Evolutionary conservation across 1,140 invertebrate species (phyloP), one percentile per base, ranked within the genome.

Genomic region (Papilio polyxenes): DNA sequence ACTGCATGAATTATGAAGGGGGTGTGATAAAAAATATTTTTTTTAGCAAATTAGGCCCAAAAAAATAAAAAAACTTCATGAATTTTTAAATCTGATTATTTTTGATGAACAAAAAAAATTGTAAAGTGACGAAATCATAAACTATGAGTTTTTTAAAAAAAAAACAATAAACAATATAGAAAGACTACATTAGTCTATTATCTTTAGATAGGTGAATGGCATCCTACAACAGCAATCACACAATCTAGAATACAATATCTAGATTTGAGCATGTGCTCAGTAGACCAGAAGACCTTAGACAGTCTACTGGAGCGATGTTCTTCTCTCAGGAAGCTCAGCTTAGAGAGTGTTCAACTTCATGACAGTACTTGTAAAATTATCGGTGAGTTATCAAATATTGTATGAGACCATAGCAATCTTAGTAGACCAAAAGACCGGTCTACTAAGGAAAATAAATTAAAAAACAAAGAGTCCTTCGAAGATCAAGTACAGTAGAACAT

Each of bases 261-360:
- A 82, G 98, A 98, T 93, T 93, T 98, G 3, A 98, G 97, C 88
- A 97, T 98, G 96, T 95, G 96, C 5, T 94, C 96, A 1, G 95
- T 98, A 31, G 95, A 95, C 8, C 72, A 91, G 1, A 80, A 92
- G 17, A 96, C 96, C 65, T 93, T 98, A 51, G 95, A 95, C 51
- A 88, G 93, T 20, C 88, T 98, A 9, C 94, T 98, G 17, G 91
- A 90, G 1, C 95, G 95, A 15, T 98, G 98, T 93, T 95, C 95
- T 23, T 95, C 95, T 49, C 93, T 99, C 37, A 96, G 96, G 86
- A 98, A 98, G 92, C 91, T 99, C 3, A 98, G 98, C 86, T 89
- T 98, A 72, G 98, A 99, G 95, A 96, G 96, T 85, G 96, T 97
- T 82, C 90, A 92, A 20, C 74, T 98, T 0, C 96, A 96, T 89